A percentile compares a stretch with the other conserved stretches of the same genome.
phyloP scores from a whole-genome alignment of 2,113 vertebrate genomes.

The Scopus umbretta region DNA sequence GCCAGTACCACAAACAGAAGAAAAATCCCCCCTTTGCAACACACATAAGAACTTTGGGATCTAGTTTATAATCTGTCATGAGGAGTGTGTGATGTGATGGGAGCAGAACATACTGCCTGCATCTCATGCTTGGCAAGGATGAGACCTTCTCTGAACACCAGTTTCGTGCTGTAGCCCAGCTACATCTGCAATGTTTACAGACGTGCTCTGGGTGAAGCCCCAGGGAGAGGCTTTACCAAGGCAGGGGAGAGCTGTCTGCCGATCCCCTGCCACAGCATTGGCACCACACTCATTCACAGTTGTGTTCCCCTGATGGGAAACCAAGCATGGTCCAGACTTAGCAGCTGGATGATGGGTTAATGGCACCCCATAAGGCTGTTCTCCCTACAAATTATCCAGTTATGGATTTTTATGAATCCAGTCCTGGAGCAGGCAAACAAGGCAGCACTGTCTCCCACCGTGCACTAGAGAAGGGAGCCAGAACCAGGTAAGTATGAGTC shows the following conservation, averaged over 20 bases:
- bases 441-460: neutral
- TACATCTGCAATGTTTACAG: neutral
- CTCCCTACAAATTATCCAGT: neutral
- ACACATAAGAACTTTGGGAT: neutral
- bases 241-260: neutral
- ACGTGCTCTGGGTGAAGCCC: neutral
- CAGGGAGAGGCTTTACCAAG: neutral
- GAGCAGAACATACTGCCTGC: neutral
- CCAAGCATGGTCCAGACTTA: fast-evolving
- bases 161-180: neutral
- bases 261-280: neutral
- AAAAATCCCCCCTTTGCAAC: neutral
- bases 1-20: neutral
- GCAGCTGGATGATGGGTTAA: neutral
- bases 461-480: neutral
- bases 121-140: neutral
- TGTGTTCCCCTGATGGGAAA: neutral
- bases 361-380: neutral
- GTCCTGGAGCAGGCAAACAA: neutral
- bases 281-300: neutral
- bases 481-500: neutral
- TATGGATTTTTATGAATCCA: neutral
- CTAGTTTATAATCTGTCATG: neutral
- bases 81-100: neutral
- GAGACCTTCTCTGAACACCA: neutral